A percentile compares a stretch with the other conserved stretches of the same genome.
phyloP scores from a whole-genome alignment of 64 coral and sea anemone genomes.

The Hydrozoanthus tunicans region DNA sequence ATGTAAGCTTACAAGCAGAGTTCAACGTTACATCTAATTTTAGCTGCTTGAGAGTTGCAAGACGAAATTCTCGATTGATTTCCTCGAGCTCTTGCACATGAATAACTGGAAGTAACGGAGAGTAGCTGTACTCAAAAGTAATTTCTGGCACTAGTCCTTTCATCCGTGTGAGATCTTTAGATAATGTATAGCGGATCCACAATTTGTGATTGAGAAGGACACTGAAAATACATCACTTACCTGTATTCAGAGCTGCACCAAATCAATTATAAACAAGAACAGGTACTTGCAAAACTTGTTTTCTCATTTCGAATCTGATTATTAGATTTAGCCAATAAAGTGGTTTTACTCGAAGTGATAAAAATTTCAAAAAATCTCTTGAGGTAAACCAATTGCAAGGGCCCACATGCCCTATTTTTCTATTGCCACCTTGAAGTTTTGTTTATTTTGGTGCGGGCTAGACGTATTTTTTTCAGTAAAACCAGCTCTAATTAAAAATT shows the following conservation, averaged over 20 bases:
- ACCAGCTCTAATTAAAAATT: not conserved
- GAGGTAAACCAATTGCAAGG: not conserved
- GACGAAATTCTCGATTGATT: too few relatives aligned
- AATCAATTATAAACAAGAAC: slow-evolving; percentile 5
- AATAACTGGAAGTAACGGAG: not conserved
- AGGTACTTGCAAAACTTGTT: slow-evolving; percentile 8
- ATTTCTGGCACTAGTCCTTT: not conserved
- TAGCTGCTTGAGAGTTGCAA: too few relatives aligned
- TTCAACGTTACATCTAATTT: too few relatives aligned
- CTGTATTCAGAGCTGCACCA: not conserved
- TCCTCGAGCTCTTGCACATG: too few relatives aligned
- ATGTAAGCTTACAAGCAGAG: too few relatives aligned
- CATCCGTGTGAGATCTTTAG: not conserved
- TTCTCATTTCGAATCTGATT: not conserved
- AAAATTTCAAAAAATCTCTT: not conserved
- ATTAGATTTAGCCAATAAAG: not conserved
- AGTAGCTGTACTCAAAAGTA: not conserved
- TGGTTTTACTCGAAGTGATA: not conserved
- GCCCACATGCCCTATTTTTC: not conserved
- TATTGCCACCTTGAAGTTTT: not conserved
- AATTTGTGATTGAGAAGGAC: slow-evolving; percentile 7
- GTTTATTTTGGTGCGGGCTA: too few relatives aligned
- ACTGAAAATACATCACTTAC: slow-evolving; percentile 30
- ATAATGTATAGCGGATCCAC: not conserved
- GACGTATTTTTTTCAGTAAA: not conserved